A percentile compares a stretch with the other conserved stretches of the same genome.
Conservation (phyloP, 2,888 invertebrate species). For the Apeira syringaria region DNA sequence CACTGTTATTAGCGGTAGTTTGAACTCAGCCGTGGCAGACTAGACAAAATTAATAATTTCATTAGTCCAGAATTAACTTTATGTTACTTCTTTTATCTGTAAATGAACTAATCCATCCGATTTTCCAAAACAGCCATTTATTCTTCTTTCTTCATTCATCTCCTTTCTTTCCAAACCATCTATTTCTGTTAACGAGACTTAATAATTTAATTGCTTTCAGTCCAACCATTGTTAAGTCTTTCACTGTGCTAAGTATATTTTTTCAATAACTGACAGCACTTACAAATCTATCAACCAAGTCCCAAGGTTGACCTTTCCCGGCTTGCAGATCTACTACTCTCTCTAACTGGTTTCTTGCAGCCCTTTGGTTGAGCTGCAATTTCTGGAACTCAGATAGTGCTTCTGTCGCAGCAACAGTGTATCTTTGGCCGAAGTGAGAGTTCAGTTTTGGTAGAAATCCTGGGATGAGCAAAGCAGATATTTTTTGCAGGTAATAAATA, state of each 20-base stretch:
- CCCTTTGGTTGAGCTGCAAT: slow-evolving; percentile 82
- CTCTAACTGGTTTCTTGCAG: slow-evolving; percentile 83
- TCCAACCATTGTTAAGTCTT: too few species aligned
- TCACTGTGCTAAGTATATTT: too few species aligned
- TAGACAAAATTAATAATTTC: slow-evolving; percentile 42
- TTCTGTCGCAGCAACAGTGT: slow-evolving; percentile 88
- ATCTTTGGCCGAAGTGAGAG: slow-evolving; percentile 88
- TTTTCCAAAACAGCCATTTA: not conserved
- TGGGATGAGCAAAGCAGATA: slow-evolving; percentile 38
- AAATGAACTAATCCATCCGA: too few species aligned
- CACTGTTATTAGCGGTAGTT: slow-evolving; percentile 86
- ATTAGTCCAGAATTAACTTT: too few species aligned
- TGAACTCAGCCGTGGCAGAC: slow-evolving; percentile 87
- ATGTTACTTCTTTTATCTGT: too few species aligned
- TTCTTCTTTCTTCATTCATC: slow-evolving; percentile 38
- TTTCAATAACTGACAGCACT: too few species aligned
- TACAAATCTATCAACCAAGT: slow-evolving; percentile 85
- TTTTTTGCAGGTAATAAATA: too few species aligned
- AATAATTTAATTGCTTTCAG: too few species aligned
- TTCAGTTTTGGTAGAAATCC: slow-evolving; percentile 87
- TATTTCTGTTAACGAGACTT: too few species aligned
- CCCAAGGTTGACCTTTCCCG: slow-evolving; percentile 85
- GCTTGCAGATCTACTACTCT: slow-evolving; percentile 84
- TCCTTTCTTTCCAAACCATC: slow-evolving; percentile 32
- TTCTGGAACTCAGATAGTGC: slow-evolving; percentile 89